These are phyloP conservation scores for Cerceris ruficornis DNA, from an alignment of 2,888 invertebrate species.

Conservation along the genomic window DNA sequence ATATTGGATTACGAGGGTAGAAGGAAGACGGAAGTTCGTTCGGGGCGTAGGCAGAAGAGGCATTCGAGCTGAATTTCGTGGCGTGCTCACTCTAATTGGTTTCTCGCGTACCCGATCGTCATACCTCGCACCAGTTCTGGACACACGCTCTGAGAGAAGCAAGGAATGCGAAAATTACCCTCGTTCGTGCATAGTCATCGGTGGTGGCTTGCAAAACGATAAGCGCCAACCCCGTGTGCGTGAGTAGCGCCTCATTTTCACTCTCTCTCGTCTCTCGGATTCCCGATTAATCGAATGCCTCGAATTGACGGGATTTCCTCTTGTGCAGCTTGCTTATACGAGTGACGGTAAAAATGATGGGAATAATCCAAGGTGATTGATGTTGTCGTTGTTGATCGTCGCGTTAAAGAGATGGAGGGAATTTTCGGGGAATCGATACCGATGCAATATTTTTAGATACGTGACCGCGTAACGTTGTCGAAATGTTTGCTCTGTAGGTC, in stretches of 20 bases:
- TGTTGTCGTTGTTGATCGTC: neutral
- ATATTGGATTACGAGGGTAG: neutral
- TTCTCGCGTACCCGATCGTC: constrained; percentile 31
- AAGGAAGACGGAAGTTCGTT: constrained; percentile 1
- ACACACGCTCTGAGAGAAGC: constrained; percentile 14
- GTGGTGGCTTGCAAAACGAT: constrained; percentile 26
- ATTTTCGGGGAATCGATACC: neutral
- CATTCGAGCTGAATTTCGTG: constrained; percentile 32
- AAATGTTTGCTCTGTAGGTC: too few relatives aligned
- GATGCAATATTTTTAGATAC: too few relatives aligned
- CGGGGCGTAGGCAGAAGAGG: constrained; percentile 17
- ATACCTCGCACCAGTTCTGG: constrained; percentile 14
- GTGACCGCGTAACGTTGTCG: too few relatives aligned
- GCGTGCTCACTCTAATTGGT: constrained; percentile 33
- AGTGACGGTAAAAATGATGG: neutral
- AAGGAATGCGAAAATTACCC: constrained; percentile 26
- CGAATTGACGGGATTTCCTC: too few relatives aligned
- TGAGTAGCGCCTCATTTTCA: neutral
- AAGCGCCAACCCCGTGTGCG: neutral
- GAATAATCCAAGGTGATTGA: neutral
- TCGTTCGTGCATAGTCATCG: constrained; percentile 17
- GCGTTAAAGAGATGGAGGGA: neutral
- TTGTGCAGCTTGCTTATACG: neutral
- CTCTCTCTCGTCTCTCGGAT: neutral
- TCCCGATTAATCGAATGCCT: neutral